These are phyloP conservation scores for Drosophila parabipectinata DNA, from an alignment of 1,140 invertebrate species.

Conservation along the genomic window DNA sequence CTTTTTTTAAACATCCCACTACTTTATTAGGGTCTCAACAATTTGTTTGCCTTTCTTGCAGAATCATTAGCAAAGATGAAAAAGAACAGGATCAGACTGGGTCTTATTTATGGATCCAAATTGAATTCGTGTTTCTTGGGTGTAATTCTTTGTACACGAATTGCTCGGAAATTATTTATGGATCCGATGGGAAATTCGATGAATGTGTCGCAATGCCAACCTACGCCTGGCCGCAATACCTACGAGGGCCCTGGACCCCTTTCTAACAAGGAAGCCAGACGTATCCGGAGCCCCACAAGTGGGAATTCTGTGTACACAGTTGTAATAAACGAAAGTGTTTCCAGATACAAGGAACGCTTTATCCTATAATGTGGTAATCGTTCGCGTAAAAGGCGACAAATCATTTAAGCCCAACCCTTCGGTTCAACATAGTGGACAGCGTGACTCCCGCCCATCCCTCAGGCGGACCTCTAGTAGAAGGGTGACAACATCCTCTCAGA, in stretches of 20 bases:
- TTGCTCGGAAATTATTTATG: slow-evolving; percentile 76
- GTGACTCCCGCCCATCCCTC: background rate
- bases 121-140: slow-evolving; percentile 64
- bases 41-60: slow-evolving; percentile 5
- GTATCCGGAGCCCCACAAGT: slow-evolving; percentile 49
- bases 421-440: background rate
- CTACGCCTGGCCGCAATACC: background rate
- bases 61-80: slow-evolving; percentile 59
- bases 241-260: slow-evolving; percentile 4
- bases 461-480: slow-evolving; percentile 44
- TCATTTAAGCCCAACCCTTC: slow-evolving; percentile 72
- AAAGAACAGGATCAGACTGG: slow-evolving; percentile 16
- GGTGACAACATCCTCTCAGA: slow-evolving; percentile 63
- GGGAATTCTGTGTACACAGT: slow-evolving; percentile 58
- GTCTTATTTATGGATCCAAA: slow-evolving; percentile 36
- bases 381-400: slow-evolving; percentile 83
- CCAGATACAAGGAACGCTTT: slow-evolving; percentile 77
- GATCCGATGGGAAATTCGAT: slow-evolving; percentile 74
- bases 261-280: background rate
- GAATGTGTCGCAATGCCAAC: slow-evolving; percentile 75
- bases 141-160: slow-evolving; percentile 69
- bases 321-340: slow-evolving; percentile 82
- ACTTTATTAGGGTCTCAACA: too few relatives aligned
- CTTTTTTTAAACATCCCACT: too few relatives aligned
- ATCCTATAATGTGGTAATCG: slow-evolving; percentile 83